Evolutionary conservation across 1,140 invertebrate species (phyloP).

Genomic region (Drosophila fuyamai): DNA sequence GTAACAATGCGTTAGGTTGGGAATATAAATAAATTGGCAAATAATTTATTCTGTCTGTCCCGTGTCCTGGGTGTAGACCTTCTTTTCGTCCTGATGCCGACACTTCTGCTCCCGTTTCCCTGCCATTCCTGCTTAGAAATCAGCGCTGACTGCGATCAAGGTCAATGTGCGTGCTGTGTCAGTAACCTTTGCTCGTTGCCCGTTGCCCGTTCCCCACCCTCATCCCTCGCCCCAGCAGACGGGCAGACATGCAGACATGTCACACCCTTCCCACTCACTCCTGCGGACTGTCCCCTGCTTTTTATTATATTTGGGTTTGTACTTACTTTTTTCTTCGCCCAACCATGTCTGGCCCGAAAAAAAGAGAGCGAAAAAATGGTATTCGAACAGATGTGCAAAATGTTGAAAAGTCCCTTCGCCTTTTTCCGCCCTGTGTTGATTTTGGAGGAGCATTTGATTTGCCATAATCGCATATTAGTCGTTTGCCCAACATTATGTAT

Average conservation of each 20-base stretch:
- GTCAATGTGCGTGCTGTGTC: conserved; percentile 82
- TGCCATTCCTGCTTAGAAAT: conserved; percentile 37
- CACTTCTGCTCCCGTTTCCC: conserved; percentile 16
- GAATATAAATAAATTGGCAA: conserved; percentile 72
- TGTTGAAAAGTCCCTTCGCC: conserved; percentile 56
- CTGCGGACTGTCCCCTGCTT: conserved; percentile 28
- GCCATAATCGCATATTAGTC: conserved; percentile 80
- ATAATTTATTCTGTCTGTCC: conserved; percentile 63
- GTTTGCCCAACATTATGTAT: conserved; percentile 72
- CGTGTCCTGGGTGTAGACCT: conserved; percentile 16
- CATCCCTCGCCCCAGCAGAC: background rate
- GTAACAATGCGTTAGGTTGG: conserved; percentile 75
- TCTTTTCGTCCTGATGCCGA: conserved; percentile 2
- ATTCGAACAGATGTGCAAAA: conserved; percentile 82
- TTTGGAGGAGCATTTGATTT: conserved; percentile 73
- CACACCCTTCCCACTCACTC: conserved; percentile 1
- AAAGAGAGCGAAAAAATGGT: conserved; percentile 29
- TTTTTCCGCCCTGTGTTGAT: conserved; percentile 49
- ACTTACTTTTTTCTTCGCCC: conserved; percentile 51
- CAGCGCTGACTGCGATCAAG: conserved; percentile 73
- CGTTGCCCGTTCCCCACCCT: conserved; percentile 37
- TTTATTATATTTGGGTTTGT: conserved; percentile 76
- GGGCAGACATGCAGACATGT: conserved; percentile 8
- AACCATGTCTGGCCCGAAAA: conserved; percentile 58
- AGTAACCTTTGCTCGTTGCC: conserved; percentile 71